Evolutionary conservation across 1,140 invertebrate genomes (phyloP).

Genomic region (Periplaneta americana): DNA sequence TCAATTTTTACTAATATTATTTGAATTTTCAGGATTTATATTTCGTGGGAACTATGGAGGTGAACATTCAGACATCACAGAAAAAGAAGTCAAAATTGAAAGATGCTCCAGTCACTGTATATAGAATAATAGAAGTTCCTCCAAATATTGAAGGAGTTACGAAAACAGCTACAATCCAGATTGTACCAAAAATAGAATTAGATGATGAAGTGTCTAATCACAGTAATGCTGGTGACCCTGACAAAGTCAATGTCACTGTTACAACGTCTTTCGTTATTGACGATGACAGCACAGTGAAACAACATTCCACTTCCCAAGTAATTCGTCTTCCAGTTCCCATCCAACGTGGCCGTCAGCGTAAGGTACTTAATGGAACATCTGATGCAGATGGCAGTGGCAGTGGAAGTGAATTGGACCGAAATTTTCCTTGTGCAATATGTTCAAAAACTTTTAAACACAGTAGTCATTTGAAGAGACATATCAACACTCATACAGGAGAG

Average conservation of each 20-base stretch:
- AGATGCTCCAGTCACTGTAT: neutral
- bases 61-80: neutral
- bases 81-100: neutral
- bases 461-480: conserved; percentile 1
- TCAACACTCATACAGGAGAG: conserved; percentile 13
- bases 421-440: neutral
- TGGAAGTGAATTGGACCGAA: neutral
- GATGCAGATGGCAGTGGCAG: neutral
- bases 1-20: neutral
- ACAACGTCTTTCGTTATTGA: neutral
- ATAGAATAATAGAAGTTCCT: neutral
- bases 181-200: neutral
- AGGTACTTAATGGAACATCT: neutral
- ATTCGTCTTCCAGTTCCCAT: neutral
- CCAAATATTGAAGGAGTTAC: neutral
- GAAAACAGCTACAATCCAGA: neutral
- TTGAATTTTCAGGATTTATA: neutral
- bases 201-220: neutral
- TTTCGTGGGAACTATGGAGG: neutral
- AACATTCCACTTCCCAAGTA: neutral
- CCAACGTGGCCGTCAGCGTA: neutral
- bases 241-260: neutral
- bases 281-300: neutral
- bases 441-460: neutral
- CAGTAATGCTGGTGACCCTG: neutral